Conservation (phyloP, 2,888 invertebrate species). For the Drosophila limbata region DNA sequence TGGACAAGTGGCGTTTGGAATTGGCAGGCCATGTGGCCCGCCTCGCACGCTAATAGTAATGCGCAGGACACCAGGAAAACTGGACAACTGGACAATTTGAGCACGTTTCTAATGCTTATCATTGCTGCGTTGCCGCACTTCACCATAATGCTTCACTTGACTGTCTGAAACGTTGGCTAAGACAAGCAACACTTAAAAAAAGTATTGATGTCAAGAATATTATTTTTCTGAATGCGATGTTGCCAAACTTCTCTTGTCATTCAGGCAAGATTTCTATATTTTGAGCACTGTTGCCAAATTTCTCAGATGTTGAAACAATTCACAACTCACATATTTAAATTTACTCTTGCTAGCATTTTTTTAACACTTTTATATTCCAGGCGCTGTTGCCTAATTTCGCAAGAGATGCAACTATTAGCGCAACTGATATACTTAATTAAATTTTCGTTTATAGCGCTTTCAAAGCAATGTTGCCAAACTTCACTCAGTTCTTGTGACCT, state of each 20-base stretch:
- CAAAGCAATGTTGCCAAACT: conserved; percentile 8
- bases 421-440: neutral
- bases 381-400: conserved; percentile 15
- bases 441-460: neutral
- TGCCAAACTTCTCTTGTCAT: neutral
- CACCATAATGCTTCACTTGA: conserved; percentile 8
- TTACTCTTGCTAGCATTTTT: neutral
- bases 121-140: conserved; percentile 36
- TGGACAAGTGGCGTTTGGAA: conserved; percentile 42
- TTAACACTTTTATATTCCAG: neutral
- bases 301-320: neutral
- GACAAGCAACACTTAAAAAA: conserved; percentile 2
- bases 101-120: conserved; percentile 9
- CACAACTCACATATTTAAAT: neutral
- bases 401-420: neutral
- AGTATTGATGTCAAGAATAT: neutral
- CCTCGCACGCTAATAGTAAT: neutral
- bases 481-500: neutral
- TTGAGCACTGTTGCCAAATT: conserved; percentile 4
- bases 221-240: neutral
- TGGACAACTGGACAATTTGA: conserved; percentile 1
- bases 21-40: conserved; percentile 12
- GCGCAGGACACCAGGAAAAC: neutral
- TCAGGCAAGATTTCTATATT: neutral
- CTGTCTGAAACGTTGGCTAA: neutral